phyloP scores from a whole-genome alignment of 2,113 vertebrate species.

The Cyphomyrus plagiostoma region DNA sequence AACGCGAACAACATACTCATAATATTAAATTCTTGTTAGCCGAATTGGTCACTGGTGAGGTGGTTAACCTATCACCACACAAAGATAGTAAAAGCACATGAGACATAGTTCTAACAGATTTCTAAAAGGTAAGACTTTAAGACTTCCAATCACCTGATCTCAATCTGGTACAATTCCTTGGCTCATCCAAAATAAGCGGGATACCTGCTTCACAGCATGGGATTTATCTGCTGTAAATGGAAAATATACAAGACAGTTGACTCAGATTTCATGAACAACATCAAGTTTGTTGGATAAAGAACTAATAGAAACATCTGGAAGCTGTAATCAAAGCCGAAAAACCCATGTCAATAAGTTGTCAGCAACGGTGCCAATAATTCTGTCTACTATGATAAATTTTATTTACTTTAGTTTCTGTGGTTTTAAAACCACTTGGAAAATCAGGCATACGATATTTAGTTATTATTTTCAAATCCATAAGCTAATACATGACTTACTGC shows the following conservation, averaged over 20 bases:
- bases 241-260: conserved; percentile 10
- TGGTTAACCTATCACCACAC: not conserved
- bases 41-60: conserved; percentile 13
- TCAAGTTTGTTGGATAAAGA: conserved; percentile 25
- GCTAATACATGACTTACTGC: conserved; percentile 12
- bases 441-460: conserved; percentile 6
- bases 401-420: conserved; percentile 9
- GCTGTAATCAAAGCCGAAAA: conserved; percentile 32
- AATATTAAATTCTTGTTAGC: not conserved
- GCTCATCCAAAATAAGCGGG: conserved; percentile 25
- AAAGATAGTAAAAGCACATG: not conserved
- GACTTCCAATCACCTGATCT: conserved; percentile 25
- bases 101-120: not conserved
- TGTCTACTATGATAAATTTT: conserved; percentile 6
- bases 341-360: conserved; percentile 27
- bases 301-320: conserved; percentile 39
- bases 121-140: not conserved
- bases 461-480: conserved; percentile 4
- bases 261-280: conserved; percentile 38
- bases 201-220: conserved; percentile 12
- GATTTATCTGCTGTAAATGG: conserved; percentile 20
- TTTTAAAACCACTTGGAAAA: conserved; percentile 8
- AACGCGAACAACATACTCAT: not conserved
- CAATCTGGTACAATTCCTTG: conserved; percentile 24
- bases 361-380: conserved; percentile 7